Evolutionary conservation across 2,888 invertebrate species (phyloP).

Genomic region (Limnephilus rhombicus): DNA sequence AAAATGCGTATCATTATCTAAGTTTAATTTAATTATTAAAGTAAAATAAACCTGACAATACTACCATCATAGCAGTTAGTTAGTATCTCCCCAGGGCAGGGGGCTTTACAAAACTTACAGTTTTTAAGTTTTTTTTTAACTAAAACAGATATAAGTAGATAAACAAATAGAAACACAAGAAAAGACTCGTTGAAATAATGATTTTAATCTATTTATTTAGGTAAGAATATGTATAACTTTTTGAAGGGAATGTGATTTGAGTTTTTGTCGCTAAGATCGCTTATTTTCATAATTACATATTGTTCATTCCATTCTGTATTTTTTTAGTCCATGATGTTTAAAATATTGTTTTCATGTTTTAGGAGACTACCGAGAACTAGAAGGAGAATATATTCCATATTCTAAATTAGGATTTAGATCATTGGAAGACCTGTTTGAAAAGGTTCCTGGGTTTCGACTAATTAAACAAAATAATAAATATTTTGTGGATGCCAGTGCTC

Average conservation of each 20-base stretch:
- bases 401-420: constrained; percentile 78
- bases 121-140: too few species aligned
- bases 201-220: not conserved
- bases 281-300: not conserved
- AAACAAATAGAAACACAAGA: too few species aligned
- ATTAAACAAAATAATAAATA: constrained; percentile 76
- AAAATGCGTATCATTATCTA: not conserved
- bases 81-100: too few species aligned
- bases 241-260: not conserved
- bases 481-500: constrained; percentile 78
- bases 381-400: constrained; percentile 82
- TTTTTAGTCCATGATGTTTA: not conserved
- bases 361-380: constrained; percentile 81
- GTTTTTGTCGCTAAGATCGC: not conserved
- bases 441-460: constrained; percentile 78
- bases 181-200: too few species aligned
- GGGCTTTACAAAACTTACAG: too few species aligned
- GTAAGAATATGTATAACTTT: not conserved
- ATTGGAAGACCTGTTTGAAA: constrained; percentile 79
- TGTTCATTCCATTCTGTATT: not conserved
- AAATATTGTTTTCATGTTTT: constrained; percentile 66
- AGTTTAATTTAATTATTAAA: too few species aligned
- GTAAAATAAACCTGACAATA: too few species aligned
- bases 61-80: too few species aligned
- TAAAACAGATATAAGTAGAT: too few species aligned